These are phyloP conservation scores for Scopus umbretta DNA, from an alignment of 2,113 vertebrate species.

Conservation along the genomic window DNA sequence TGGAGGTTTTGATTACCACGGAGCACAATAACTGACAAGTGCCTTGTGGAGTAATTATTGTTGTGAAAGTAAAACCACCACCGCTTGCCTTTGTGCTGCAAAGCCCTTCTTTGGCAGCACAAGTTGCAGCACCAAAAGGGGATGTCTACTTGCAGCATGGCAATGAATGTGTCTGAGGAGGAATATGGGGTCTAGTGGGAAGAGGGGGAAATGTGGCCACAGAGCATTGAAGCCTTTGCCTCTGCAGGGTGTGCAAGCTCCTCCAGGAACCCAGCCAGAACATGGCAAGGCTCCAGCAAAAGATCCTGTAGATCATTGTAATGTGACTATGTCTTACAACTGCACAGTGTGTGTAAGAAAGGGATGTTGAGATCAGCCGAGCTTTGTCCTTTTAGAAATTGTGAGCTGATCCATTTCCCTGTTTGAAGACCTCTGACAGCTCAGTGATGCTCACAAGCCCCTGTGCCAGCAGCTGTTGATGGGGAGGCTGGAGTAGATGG, in stretches of 20 bases:
- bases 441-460: background rate
- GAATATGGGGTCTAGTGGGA: background rate
- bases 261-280: background rate
- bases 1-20: slow-evolving; percentile 30
- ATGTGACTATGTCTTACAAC: background rate
- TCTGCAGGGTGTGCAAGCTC: background rate
- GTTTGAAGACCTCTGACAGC: background rate
- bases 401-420: background rate
- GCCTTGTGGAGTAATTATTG: slow-evolving; percentile 12
- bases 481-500: background rate
- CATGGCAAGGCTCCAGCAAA: background rate
- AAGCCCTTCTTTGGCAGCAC: background rate
- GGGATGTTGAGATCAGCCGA: background rate
- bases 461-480: background rate
- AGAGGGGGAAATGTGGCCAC: background rate
- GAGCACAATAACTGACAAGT: slow-evolving; percentile 8
- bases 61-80: background rate
- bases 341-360: background rate
- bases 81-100: fast-evolving
- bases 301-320: slow-evolving; percentile 3
- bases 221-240: background rate
- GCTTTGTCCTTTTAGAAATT: background rate
- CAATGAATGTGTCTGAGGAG: background rate
- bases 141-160: background rate
- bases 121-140: background rate